Percentiles rank a stretch among this genome's conserved stretches.
phyloP scores from a whole-genome alignment of 2,888 invertebrate species.

The Cylindroiulus punctatus region DNA sequence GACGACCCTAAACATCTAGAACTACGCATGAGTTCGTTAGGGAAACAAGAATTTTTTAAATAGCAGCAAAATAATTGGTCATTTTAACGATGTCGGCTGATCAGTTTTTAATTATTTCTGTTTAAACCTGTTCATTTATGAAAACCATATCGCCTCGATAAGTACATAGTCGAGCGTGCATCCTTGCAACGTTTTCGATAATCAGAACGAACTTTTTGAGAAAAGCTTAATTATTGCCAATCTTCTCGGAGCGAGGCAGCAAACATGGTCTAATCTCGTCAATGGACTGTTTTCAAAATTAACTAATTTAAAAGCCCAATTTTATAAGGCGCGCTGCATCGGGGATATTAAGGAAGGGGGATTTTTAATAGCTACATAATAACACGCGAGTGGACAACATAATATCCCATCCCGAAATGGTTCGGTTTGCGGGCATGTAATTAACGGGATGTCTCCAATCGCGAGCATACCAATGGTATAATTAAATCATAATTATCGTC shows the following conservation, averaged over 20 bases:
- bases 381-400: constrained; percentile 42
- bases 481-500: constrained; percentile 45
- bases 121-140: neutral
- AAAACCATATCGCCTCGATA: constrained; percentile 30
- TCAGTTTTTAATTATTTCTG: constrained; percentile 16
- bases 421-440: neutral
- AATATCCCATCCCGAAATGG: neutral
- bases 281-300: neutral
- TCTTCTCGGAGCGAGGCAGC: neutral
- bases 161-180: neutral
- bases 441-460: constrained; percentile 38
- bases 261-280: neutral
- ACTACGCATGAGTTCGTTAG: too few relatives aligned
- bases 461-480: constrained; percentile 10
- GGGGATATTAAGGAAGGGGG: constrained; percentile 13
- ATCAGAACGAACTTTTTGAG: neutral
- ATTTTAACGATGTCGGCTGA: neutral
- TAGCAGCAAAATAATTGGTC: neutral
- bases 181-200: neutral
- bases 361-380: neutral
- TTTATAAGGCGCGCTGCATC: neutral
- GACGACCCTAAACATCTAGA: too few relatives aligned
- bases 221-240: constrained; percentile 31
- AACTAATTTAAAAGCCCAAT: constrained; percentile 31
- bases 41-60: neutral